phyloP scores from a whole-genome alignment of 1,140 invertebrate species.

The Ooceraea biroi region DNA sequence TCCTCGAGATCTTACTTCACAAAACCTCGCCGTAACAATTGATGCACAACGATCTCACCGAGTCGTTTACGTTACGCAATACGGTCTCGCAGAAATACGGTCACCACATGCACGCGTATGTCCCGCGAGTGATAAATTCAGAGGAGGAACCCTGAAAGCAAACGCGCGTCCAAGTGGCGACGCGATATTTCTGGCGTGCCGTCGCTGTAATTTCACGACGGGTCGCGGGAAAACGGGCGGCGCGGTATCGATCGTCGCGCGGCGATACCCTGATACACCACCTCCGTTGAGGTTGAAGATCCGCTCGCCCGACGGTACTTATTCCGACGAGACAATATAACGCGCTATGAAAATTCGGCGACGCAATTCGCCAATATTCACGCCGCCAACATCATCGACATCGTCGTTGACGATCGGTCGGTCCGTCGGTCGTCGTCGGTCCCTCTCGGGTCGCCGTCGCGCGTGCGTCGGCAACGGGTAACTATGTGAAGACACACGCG shows the following conservation, averaged over 20 bases:
- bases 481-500: neutral
- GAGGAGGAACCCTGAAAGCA: neutral
- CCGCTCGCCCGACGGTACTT: neutral
- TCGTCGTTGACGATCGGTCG: neutral
- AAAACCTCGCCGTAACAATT: neutral
- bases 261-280: neutral
- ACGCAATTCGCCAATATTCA: neutral
- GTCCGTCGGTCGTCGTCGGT: too few relatives aligned
- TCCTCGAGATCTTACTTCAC: neutral
- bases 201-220: neutral
- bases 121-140: neutral
- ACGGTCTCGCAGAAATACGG: neutral
- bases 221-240: slow-evolving; percentile 12
- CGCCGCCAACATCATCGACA: neutral
- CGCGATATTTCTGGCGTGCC: slow-evolving; percentile 37
- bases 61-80: neutral
- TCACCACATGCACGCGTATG: neutral
- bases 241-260: slow-evolving; percentile 50
- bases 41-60: neutral
- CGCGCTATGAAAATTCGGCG: neutral
- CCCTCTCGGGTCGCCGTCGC: slow-evolving; percentile 6
- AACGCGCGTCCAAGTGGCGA: neutral
- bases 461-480: slow-evolving; percentile 23
- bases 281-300: neutral
- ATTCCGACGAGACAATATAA: too few relatives aligned